These are phyloP conservation scores for Polyergus mexicanus DNA, from an alignment of 1,140 invertebrate genomes.

Conservation along the genomic window DNA sequence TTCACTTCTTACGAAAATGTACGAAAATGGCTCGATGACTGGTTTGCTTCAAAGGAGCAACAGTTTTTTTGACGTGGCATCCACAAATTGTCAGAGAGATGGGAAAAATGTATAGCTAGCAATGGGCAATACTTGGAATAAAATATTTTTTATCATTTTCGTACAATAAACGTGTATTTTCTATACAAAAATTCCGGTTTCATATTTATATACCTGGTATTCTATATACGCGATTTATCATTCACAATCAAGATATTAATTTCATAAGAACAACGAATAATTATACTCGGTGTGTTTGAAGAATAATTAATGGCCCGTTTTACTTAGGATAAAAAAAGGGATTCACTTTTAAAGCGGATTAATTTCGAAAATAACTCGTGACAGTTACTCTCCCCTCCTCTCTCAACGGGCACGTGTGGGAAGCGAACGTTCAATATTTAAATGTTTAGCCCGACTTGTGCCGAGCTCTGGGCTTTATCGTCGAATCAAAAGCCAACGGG, in stretches of 20 bases:
- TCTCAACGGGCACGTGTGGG: conserved; percentile 9
- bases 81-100: no score
- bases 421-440: conserved; percentile 58
- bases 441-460: conserved; percentile 54
- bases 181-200: no score
- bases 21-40: no score
- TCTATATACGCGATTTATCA: background rate
- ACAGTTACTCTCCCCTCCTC: background rate
- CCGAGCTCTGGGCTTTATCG: conserved; percentile 47
- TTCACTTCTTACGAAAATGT: no score
- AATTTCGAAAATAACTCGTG: conserved; percentile 54
- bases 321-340: background rate
- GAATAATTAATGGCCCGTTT: background rate
- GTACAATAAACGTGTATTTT: no score
- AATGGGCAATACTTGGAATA: no score
- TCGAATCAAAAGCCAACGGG: conserved; percentile 53
- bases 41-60: no score
- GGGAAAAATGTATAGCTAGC: no score
- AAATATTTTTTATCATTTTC: no score
- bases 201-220: no score
- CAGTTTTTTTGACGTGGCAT: no score
- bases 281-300: background rate
- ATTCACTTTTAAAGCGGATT: conserved; percentile 8
- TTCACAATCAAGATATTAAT: background rate
- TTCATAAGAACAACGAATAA: background rate